Evolutionary conservation across 2,797 vertebrate species (phyloP).

Genomic region (Macropus fuliginosus): DNA sequence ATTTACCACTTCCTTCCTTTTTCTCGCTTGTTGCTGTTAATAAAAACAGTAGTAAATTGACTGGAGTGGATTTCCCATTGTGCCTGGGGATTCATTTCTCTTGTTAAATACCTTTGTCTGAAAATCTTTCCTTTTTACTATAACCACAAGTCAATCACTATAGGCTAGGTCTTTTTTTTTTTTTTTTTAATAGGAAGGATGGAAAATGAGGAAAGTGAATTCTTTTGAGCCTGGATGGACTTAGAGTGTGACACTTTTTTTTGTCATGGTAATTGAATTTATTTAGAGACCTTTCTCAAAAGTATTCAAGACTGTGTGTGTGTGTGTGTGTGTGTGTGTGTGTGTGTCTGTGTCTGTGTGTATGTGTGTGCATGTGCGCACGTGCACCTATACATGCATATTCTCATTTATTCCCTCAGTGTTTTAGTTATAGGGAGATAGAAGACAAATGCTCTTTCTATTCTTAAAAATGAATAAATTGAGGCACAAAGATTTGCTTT

Average conservation of each 20-base stretch:
- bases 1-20: conserved; percentile 29
- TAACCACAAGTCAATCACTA: conserved; percentile 8
- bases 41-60: neutral
- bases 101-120: neutral
- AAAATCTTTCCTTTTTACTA: conserved; percentile 39
- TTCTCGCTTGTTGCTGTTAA: conserved; percentile 32
- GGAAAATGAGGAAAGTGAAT: neutral
- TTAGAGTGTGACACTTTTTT: conserved; percentile 21
- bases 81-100: conserved; percentile 8
- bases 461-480: conserved; percentile 40
- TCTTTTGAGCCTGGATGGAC: neutral
- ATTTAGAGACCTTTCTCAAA: conserved; percentile 15
- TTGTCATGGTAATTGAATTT: conserved; percentile 37
- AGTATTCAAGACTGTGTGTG: neutral
- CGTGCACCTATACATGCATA: neutral
- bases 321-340: neutral
- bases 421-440: conserved; percentile 37
- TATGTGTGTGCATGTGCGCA: neutral
- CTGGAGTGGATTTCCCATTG: conserved; percentile 9
- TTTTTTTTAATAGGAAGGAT: neutral
- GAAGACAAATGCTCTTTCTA: neutral
- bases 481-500: conserved; percentile 6
- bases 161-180: neutral
- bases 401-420: neutral
- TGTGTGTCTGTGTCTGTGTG: neutral